Conservation (phyloP, 2,113 vertebrate genomes). For the Ceyx melanurus region DNA sequence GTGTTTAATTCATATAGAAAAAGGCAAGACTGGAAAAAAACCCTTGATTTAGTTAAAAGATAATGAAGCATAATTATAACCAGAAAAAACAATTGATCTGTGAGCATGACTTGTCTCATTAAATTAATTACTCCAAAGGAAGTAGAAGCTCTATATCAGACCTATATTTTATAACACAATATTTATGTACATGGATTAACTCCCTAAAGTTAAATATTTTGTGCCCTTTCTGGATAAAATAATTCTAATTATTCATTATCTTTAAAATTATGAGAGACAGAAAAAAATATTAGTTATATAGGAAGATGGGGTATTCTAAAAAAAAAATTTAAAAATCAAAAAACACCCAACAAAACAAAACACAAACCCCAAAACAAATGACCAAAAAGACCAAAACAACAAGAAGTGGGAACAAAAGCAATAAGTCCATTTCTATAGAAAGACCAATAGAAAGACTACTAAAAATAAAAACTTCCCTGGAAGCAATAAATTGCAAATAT, state of each 20-base stretch:
- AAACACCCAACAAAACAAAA: background rate
- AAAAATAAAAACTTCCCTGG: background rate
- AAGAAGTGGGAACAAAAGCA: background rate
- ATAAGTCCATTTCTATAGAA: background rate
- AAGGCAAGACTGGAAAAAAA: background rate
- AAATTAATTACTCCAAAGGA: slow-evolving; percentile 1
- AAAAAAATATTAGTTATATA: background rate
- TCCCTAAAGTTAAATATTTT: background rate
- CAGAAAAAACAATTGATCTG: background rate
- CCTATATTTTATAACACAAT: background rate
- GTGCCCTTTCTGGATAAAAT: background rate
- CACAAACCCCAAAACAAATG: no score
- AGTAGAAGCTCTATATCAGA: background rate
- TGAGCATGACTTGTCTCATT: background rate
- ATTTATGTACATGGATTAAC: background rate
- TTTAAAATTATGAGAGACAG: background rate
- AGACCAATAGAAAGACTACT: background rate
- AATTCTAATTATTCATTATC: background rate
- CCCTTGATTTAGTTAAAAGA: background rate
- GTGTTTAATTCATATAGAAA: background rate
- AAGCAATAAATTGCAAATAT: background rate
- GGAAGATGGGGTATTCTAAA: background rate
- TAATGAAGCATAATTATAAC: slow-evolving; percentile 2
- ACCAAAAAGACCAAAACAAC: background rate
- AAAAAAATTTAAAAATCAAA: background rate